Evolutionary conservation across 2,797 vertebrate genomes (phyloP).

Genomic region (Simalia tracyae): DNA sequence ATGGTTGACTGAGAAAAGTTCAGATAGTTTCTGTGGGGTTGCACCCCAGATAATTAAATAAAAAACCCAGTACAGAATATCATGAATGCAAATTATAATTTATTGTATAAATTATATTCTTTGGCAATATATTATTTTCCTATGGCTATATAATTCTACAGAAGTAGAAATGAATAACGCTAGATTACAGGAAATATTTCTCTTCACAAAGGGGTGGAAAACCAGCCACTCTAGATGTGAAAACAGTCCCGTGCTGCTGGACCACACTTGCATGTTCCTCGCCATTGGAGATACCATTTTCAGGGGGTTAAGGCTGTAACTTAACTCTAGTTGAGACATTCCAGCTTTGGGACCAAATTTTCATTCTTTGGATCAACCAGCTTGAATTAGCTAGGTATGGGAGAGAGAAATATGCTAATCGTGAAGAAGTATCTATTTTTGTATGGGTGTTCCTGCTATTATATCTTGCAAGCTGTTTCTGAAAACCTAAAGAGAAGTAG

Average conservation of each 20-base stretch:
- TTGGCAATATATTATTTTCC: neutral
- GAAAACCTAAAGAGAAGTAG: slow-evolving; percentile 2
- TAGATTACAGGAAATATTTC: neutral
- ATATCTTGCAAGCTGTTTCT: neutral
- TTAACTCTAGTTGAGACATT: slow-evolving; percentile 20
- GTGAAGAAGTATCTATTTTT: slow-evolving; percentile 57
- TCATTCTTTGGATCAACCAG: slow-evolving; percentile 11
- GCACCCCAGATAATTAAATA: too few relatives aligned
- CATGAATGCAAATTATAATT: neutral
- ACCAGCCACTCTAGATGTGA: too few relatives aligned
- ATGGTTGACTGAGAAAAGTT: neutral
- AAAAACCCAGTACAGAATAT: neutral
- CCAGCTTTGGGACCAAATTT: slow-evolving; percentile 24
- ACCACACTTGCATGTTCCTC: too few relatives aligned
- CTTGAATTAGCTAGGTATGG: slow-evolving; percentile 56
- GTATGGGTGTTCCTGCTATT: slow-evolving; percentile 39
- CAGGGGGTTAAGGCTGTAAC: too few relatives aligned
- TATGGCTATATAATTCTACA: neutral
- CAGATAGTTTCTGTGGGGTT: neutral
- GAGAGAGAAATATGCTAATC: neutral
- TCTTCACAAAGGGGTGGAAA: too few relatives aligned
- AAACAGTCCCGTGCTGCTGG: too few relatives aligned
- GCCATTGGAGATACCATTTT: too few relatives aligned
- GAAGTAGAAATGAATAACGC: neutral
- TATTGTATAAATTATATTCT: neutral